Percentiles rank a stretch among this genome's conserved stretches.
phyloP scores from a whole-genome alignment of 2,888 invertebrate species.

The Drosophila falleni region DNA sequence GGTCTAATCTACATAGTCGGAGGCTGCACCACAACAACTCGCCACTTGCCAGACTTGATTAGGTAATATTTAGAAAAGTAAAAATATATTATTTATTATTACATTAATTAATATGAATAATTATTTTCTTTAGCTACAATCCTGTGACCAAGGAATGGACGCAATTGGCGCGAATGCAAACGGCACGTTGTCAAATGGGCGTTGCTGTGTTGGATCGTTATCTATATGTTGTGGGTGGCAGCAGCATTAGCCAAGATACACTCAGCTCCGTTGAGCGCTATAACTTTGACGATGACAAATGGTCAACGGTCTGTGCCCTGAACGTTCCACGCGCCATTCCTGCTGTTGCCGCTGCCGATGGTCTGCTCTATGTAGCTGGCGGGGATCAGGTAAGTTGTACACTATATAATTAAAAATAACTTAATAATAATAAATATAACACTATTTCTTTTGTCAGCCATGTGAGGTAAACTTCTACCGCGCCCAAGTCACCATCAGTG shows the following conservation, averaged over 20 bases:
- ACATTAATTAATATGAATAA: neutral
- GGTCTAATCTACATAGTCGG: slow-evolving; percentile 94
- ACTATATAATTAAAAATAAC: neutral
- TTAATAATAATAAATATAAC: neutral
- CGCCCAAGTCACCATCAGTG: slow-evolving; percentile 93
- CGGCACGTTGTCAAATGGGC: slow-evolving; percentile 94
- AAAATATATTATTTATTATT: neutral
- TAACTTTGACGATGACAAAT: slow-evolving; percentile 87
- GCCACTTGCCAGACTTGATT: slow-evolving; percentile 92
- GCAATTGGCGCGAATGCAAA: slow-evolving; percentile 91
- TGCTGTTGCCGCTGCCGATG: slow-evolving; percentile 94
- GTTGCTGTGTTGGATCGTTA: slow-evolving; percentile 93
- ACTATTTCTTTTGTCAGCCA: slow-evolving; percentile 84
- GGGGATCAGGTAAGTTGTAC: slow-evolving; percentile 88
- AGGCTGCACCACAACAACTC: slow-evolving; percentile 92
- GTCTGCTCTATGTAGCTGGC: slow-evolving; percentile 93
- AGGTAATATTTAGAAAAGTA: slow-evolving; percentile 67
- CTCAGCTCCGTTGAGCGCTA: slow-evolving; percentile 92
- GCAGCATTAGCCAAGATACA: slow-evolving; percentile 92
- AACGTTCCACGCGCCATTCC: slow-evolving; percentile 92
- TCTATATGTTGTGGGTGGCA: slow-evolving; percentile 95
- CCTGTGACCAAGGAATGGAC: slow-evolving; percentile 93
- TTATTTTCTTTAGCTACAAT: slow-evolving; percentile 88
- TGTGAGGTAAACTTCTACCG: slow-evolving; percentile 93
- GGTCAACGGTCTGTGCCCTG: slow-evolving; percentile 92